A percentile compares a stretch with the other conserved stretches of the same genome.
phyloP scores from a whole-genome alignment of 30 jellyfish, hydroid and myxozoan species.

The Pseudorhiza aurosa region DNA sequence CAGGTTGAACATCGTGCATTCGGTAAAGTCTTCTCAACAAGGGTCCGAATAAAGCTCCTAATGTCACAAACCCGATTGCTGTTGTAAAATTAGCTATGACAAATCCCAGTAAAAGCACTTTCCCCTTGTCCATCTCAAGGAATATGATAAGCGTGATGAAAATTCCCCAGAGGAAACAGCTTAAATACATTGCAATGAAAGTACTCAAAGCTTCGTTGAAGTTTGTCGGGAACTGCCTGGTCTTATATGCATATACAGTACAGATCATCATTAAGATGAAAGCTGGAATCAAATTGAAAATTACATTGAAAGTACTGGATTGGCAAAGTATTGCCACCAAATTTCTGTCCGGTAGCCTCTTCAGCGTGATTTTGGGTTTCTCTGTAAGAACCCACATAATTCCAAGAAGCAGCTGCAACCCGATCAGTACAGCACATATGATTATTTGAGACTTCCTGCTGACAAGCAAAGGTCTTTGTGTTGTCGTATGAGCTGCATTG shows the following conservation, averaged over 20 bases:
- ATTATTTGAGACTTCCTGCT: conserved; percentile 72
- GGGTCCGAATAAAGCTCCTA: conserved; percentile 34
- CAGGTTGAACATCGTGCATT: background rate
- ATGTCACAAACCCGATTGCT: conserved; percentile 2
- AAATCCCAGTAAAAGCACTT: conserved; percentile 20
- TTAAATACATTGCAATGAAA: conserved; percentile 83
- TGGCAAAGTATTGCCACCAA: conserved; percentile 46
- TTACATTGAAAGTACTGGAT: conserved; percentile 12
- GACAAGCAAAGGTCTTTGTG: conserved; percentile 60
- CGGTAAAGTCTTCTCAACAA: background rate
- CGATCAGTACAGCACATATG: conserved; percentile 73
- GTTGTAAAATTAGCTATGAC: conserved; percentile 46
- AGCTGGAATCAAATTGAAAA: conserved; percentile 30
- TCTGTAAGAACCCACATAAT: conserved; percentile 82
- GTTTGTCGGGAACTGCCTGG: conserved; percentile 84
- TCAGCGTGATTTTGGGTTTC: conserved; percentile 62
- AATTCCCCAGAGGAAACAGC: conserved; percentile 58
- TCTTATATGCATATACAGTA: conserved; percentile 65
- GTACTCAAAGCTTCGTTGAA: conserved; percentile 91
- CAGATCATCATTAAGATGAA: conserved; percentile 36
- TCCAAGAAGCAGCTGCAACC: conserved; percentile 65
- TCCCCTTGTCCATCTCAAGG: background rate
- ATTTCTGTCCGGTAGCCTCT: conserved; percentile 49
- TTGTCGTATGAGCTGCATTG: conserved; percentile 64
- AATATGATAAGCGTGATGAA: conserved; percentile 37